Conservation (phyloP, 1,140 invertebrate genomes). For the Apolygus lucorum region DNA sequence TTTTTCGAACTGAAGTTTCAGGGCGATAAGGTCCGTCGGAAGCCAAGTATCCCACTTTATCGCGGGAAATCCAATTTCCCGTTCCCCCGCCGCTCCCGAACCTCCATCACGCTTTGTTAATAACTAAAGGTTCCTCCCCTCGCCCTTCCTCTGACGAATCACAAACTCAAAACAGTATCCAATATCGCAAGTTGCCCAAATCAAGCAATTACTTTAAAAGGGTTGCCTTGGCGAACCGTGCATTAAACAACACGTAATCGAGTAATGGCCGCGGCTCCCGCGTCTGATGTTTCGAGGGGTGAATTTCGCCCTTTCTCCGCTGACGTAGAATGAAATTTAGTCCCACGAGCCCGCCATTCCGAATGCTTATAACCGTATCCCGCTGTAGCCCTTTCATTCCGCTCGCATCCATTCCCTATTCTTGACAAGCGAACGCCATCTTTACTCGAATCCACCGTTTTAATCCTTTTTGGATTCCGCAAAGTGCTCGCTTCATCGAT, state of each 20-base stretch:
- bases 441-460: too few species aligned
- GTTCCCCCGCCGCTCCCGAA: neutral
- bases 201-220: constrained; percentile 23
- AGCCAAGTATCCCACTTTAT: neutral
- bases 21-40: neutral
- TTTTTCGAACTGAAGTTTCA: too few species aligned
- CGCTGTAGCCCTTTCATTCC: too few species aligned
- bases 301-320: neutral
- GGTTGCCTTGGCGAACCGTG: neutral
- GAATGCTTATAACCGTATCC: too few species aligned
- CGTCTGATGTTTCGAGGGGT: neutral
- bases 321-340: constrained; percentile 7
- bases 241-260: constrained; percentile 23
- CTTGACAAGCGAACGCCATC: too few species aligned
- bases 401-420: too few species aligned
- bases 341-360: too few species aligned
- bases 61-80: neutral
- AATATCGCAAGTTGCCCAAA: constrained; percentile 19
- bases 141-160: constrained; percentile 11
- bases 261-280: constrained; percentile 13
- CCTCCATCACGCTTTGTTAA: neutral
- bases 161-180: constrained; percentile 17
- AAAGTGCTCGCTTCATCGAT: too few species aligned
- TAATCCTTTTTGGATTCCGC: too few species aligned
- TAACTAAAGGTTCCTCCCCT: neutral